Evolutionary conservation across 2,113 vertebrate genomes (phyloP).

Genomic region (Callaeas wilsoni): DNA sequence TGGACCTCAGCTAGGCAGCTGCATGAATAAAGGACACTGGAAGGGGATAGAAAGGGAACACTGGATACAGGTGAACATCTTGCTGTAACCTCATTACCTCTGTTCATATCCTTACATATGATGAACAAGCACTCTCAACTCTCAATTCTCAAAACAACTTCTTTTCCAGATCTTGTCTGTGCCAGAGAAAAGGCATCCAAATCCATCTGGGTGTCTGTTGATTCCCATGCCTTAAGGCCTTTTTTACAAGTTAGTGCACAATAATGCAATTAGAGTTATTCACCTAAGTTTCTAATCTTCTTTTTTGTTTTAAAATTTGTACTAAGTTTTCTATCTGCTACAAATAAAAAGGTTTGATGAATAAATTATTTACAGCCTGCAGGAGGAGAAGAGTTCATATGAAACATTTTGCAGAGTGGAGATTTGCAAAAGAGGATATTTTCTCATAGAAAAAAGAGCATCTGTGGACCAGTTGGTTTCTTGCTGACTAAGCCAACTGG

Average conservation of each 20-base stretch:
- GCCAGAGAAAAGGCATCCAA: neutral
- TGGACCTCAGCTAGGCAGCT: neutral
- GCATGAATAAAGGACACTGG: neutral
- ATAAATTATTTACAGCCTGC: slow-evolving; percentile 59
- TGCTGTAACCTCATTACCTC: neutral
- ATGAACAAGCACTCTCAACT: neutral
- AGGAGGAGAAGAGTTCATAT: slow-evolving; percentile 17
- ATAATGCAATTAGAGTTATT: neutral
- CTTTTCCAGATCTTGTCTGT: neutral
- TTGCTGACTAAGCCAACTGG: slow-evolving; percentile 37
- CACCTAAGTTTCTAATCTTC: slow-evolving; percentile 3
- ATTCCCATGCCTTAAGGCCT: neutral
- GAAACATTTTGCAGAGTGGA: slow-evolving; percentile 24
- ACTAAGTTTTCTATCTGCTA: slow-evolving; percentile 22
- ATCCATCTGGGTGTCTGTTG: neutral
- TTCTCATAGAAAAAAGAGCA: slow-evolving; percentile 31
- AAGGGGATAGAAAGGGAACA: neutral
- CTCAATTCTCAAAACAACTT: neutral
- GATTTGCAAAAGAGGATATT: slow-evolving; percentile 3
- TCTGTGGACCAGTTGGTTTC: slow-evolving; percentile 50
- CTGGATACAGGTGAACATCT: neutral
- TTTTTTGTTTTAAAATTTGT: slow-evolving; percentile 35
- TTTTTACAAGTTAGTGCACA: neutral
- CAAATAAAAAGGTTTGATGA: slow-evolving; percentile 51
- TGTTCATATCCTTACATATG: neutral